phyloP scores from a whole-genome alignment of 2,797 vertebrate genomes.

The Helostoma temminkii region DNA sequence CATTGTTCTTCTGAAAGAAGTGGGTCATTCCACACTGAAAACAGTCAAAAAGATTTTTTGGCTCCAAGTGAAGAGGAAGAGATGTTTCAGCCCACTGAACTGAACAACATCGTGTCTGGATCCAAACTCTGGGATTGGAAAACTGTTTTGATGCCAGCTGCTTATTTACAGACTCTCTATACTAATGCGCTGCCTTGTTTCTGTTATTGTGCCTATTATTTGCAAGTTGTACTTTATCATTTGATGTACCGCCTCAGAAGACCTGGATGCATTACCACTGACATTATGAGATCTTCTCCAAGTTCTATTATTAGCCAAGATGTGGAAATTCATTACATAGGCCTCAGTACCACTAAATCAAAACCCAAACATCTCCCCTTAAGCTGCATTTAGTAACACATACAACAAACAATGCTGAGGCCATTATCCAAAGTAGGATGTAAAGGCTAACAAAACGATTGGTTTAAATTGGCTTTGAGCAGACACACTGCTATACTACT shows the following conservation, averaged over 20 bases:
- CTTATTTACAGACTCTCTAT: conserved; percentile 66
- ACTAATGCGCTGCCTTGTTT: conserved; percentile 60
- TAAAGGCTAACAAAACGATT: conserved; percentile 48
- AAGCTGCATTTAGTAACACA: conserved; percentile 38
- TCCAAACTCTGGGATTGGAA: conserved; percentile 62
- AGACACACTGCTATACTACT: conserved; percentile 14
- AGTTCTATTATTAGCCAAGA: conserved; percentile 14
- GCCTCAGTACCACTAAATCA: conserved; percentile 32
- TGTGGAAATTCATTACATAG: conserved; percentile 32
- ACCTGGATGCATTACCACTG: conserved; percentile 27
- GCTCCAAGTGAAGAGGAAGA: conserved; percentile 64
- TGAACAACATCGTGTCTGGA: conserved; percentile 60
- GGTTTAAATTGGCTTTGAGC: conserved; percentile 55
- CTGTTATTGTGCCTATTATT: conserved; percentile 53
- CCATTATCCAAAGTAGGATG: conserved; percentile 41
- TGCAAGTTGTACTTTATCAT: conserved; percentile 29
- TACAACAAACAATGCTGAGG: conserved; percentile 33
- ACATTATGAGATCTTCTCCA: conserved; percentile 29
- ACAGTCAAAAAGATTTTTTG: conserved; percentile 68
- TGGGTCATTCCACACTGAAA: conserved; percentile 68
- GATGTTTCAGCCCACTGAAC: conserved; percentile 74
- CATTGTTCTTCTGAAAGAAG: conserved; percentile 71
- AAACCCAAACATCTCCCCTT: conserved; percentile 19
- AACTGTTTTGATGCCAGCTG: conserved; percentile 62
- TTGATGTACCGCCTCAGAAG: conserved; percentile 36